Conservation (phyloP, 30 jellyfish, hydroid and myxozoan species). For the Rhopilema esculentum region DNA sequence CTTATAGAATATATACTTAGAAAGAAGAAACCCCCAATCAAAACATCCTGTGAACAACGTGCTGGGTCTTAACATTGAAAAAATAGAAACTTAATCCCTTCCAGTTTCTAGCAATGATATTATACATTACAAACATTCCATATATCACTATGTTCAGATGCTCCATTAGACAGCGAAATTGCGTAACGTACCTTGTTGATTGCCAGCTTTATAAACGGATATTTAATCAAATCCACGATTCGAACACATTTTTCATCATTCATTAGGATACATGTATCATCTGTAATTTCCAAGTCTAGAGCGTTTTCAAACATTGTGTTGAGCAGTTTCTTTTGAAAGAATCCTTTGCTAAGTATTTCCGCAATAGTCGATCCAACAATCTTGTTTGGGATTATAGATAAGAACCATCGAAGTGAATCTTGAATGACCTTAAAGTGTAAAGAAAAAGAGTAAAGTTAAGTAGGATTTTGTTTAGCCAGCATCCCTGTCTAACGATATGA, state of each 20-base stretch:
- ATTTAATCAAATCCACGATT: slow-evolving; percentile 54
- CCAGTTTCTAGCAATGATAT: too few species aligned
- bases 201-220: slow-evolving; percentile 65
- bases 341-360: slow-evolving; percentile 48
- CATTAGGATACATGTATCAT: slow-evolving; percentile 44
- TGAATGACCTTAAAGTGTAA: slow-evolving; percentile 55
- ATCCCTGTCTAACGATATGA: not conserved
- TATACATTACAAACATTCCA: too few species aligned
- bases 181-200: slow-evolving; percentile 73
- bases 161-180: too few species aligned
- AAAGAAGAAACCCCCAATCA: too few species aligned
- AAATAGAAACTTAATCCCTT: too few species aligned
- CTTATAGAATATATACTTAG: too few species aligned
- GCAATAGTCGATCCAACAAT: slow-evolving; percentile 73
- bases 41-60: too few species aligned
- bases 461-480: not conserved
- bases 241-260: slow-evolving; percentile 68
- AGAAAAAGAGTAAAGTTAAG: slow-evolving; percentile 19
- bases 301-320: slow-evolving; percentile 72
- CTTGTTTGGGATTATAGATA: slow-evolving; percentile 58
- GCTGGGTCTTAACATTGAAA: too few species aligned
- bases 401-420: slow-evolving; percentile 44
- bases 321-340: slow-evolving; percentile 48
- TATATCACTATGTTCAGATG: too few species aligned
- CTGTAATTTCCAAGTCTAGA: slow-evolving; percentile 47